Evolutionary conservation across 1,140 invertebrate genomes (phyloP), one percentile per base, ranked within the genome.

Genomic region (Stegodyphus mimosarum): DNA sequence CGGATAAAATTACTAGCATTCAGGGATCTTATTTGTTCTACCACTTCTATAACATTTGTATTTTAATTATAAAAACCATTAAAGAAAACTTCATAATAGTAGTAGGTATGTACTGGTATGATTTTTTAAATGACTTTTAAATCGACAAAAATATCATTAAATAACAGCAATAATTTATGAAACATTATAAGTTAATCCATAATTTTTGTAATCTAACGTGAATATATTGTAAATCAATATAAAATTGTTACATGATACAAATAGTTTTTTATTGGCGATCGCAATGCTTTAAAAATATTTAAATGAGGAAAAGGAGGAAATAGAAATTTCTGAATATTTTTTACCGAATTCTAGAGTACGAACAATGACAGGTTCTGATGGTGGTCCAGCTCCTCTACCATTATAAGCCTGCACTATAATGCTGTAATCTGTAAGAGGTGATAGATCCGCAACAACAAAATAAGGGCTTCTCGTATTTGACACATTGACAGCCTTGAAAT

Each of bases 341-440:
- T 81, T 78, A 87, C 86, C 86, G 13, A 77, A 83, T 71, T 87
- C 86, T 17, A 87, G 72, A 7, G 86, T 87, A 88, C 95, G 94
- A 0, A 94, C 94, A 0, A 93, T 92, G 0, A 94, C 91, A 53
- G 94, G 93, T 75, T 95, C 94, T 0, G 95, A 95, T 0, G 94
- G 90, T 6, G 95, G 95, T 51, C 95, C 95, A n/a, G 90, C 89
- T 5, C 92, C 92, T 75, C 90, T 90, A 2, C 87, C 85, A 86
- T 91, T 91, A 83, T 84, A 91, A 55, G 89, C 89, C 79, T 90
- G 90, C 4, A 90, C 87, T 11, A 90, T 88, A 13, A 90, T 49
- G 51, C 74, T 87, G 72, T 90, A 91, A 13, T 89, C 87, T 7
- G 90, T 90, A 76, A 88, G 89, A n/a, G 88, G 88, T 1, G 15